Evolutionary conservation across 2,888 invertebrate species (phyloP), one percentile per base, ranked within the genome.

Genomic region (Drosophila mettleri): DNA sequence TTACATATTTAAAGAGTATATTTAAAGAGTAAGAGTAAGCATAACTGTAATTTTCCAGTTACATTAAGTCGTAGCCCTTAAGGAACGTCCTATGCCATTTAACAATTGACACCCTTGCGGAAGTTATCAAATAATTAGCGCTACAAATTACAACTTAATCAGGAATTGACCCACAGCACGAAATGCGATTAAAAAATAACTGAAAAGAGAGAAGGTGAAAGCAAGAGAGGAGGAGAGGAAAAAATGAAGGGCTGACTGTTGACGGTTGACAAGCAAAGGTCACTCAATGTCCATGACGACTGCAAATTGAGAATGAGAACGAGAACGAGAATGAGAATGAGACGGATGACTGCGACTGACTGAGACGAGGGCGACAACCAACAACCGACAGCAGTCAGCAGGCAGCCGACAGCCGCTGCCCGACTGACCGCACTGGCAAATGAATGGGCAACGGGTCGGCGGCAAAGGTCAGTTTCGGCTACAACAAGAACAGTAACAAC

Each of bases 141-240:
- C 67, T 69, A 79, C 86, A 83, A 86, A 87, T 87, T 77, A 86
- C 78, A 79, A 78, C 88, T 86, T 86, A 86, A 86, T 86, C 77
- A 81, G 77, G 72, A 87, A 83, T 86, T 83, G 83, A 72, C 74
- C 77, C 72, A 79, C 78, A 79, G 71, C 79, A 75, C 79, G 74
- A 80, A 80, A 80, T 41, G 63, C 68, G 74, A 75, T 74, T 71
- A 76, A 76, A 76, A 59, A 55, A 34, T 16, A 66, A 70, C 55
- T 55, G 45, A 59, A 61, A 73, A 41, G n/a, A 41, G 20, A n/a
- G 3, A 31, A 27, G 1, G 22, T n/a, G 34, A 20, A 20, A 14
- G 33, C n/a, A 2, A 16, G 20, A 10, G 29, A 20, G 6, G 22
- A 10, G 14, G n/a, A 10, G 22, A 12, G 39, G 20, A 14, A 16